Conservation (phyloP, 2,797 vertebrate genomes). For the Setipinna tenuifilis region DNA sequence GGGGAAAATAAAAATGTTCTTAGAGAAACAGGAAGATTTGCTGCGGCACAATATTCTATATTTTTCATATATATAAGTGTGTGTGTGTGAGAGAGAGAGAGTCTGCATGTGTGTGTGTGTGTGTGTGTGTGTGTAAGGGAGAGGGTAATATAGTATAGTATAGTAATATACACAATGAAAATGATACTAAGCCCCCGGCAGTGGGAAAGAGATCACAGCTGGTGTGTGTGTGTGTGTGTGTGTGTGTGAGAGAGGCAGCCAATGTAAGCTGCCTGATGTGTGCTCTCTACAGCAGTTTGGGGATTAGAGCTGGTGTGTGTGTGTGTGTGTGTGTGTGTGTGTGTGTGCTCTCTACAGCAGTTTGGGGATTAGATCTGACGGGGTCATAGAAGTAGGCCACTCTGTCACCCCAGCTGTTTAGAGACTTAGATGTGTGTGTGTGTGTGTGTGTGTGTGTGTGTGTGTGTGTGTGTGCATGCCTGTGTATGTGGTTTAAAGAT, state of each 20-base stretch:
- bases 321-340: too few species aligned
- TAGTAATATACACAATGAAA: neutral
- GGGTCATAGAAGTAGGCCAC: slow-evolving; percentile 19
- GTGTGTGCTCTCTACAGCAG: too few species aligned
- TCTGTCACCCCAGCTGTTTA: slow-evolving; percentile 2
- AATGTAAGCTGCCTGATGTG: neutral
- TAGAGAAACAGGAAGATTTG: neutral
- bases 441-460: slow-evolving; percentile 11
- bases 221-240: neutral
- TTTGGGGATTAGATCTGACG: neutral
- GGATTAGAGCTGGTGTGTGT: too few species aligned
- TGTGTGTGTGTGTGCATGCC: neutral
- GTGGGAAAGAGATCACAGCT: neutral
- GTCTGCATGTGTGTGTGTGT: neutral
- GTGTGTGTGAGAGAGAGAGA: neutral
- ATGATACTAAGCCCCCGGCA: neutral
- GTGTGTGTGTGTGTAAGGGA: neutral
- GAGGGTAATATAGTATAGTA: neutral
- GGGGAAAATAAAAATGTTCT: too few species aligned
- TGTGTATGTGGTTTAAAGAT: too few species aligned
- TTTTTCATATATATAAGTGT: neutral
- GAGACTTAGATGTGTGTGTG: neutral
- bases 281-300: neutral
- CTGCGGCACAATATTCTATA: too few species aligned
- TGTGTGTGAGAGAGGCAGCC: neutral